Evolutionary conservation across 1,140 invertebrate species (phyloP).

Genomic region (Drosophila sulfurigaster): DNA sequence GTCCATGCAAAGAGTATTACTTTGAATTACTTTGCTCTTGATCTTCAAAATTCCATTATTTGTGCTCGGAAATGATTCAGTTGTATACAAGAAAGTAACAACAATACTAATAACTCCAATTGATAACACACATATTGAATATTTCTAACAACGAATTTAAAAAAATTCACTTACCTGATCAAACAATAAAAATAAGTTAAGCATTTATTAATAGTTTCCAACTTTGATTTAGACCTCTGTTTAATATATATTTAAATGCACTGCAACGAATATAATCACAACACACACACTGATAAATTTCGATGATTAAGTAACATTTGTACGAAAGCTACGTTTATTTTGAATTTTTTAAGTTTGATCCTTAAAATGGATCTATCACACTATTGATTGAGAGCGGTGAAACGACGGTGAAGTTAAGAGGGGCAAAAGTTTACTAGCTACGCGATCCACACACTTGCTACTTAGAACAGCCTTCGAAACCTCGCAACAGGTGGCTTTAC

Average conservation of each 20-base stretch:
- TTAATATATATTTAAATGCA: background rate
- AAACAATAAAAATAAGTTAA: background rate
- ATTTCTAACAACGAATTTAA: background rate
- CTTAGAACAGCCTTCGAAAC: constrained; percentile 1
- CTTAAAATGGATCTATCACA: background rate
- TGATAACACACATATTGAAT: too few species aligned
- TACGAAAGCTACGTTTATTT: too few species aligned
- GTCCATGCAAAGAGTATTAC: background rate
- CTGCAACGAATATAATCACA: constrained; percentile 1
- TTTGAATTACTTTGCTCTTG: constrained; percentile 13
- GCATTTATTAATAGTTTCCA: background rate
- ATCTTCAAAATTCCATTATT: background rate
- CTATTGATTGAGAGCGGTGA: background rate
- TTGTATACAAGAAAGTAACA: too few species aligned
- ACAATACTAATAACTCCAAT: too few species aligned
- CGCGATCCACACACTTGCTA: constrained; percentile 61
- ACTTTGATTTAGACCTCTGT: background rate
- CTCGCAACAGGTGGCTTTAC: constrained; percentile 26
- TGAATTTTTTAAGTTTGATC: too few species aligned
- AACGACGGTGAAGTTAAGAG: background rate
- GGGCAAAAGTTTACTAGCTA: background rate
- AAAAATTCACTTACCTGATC: background rate
- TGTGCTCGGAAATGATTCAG: background rate
- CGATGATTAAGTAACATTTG: background rate
- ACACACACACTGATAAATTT: background rate